Percentiles rank a stretch among this genome's conserved stretches.
Evolutionary conservation across 2,113 vertebrate species (phyloP).

Genomic region (Perccottus glenii): DNA sequence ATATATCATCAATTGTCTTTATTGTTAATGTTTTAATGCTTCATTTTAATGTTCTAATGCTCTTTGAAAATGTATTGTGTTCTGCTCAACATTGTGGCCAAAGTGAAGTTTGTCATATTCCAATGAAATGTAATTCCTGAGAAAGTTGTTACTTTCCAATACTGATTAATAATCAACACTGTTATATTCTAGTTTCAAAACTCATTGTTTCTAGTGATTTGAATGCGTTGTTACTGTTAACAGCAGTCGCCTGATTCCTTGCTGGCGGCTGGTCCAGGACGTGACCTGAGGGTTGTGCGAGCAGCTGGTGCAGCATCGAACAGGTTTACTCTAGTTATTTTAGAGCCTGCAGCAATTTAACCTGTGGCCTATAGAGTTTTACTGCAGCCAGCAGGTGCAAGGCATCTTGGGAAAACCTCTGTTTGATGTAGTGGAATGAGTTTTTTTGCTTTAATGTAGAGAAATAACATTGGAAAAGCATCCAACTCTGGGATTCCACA

Average conservation of each 20-base stretch:
- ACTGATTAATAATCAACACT: background rate
- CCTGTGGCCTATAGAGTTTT: conserved; percentile 34
- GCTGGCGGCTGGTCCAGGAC: background rate
- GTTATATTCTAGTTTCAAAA: too few relatives aligned
- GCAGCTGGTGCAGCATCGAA: conserved; percentile 23
- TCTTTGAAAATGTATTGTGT: too few relatives aligned
- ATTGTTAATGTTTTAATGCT: too few relatives aligned
- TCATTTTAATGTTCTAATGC: too few relatives aligned
- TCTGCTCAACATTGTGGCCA: too few relatives aligned
- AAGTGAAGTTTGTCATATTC: too few relatives aligned
- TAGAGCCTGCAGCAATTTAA: conserved; percentile 44
- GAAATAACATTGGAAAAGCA: conserved; percentile 7
- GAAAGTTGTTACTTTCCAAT: too few relatives aligned
- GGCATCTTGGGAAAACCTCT: conserved; percentile 11
- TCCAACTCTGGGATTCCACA: background rate
- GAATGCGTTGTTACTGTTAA: too few relatives aligned
- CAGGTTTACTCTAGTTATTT: conserved; percentile 32
- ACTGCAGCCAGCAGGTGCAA: conserved; percentile 17
- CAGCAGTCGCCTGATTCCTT: background rate
- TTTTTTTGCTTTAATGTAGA: background rate
- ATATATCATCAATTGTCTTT: too few relatives aligned
- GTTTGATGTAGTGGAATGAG: conserved; percentile 4
- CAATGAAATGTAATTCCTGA: too few relatives aligned
- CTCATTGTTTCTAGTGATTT: too few relatives aligned
- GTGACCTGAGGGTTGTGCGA: conserved; percentile 17